Evolutionary conservation across 1,140 invertebrate genomes (phyloP), one percentile per base, ranked within the genome.

Genomic region (Lepidotrigona ventralis): DNA sequence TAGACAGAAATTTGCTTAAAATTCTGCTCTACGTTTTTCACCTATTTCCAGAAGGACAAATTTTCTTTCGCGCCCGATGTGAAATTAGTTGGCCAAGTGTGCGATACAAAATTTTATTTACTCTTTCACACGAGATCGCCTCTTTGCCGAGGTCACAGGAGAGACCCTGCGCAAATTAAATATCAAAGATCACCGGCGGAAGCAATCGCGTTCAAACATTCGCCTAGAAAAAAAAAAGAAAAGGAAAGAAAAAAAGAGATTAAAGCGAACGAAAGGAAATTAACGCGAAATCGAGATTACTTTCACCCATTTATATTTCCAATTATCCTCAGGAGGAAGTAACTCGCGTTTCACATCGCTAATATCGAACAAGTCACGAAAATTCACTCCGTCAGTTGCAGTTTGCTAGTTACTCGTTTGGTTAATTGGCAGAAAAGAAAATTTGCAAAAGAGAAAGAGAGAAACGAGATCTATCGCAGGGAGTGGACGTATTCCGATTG

Each of bases 201-300:
- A 60, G 58, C 3, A 5, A 60, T 12, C 23, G 58, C 58, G 58
- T 23, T 46, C 39, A 46, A 46, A 46, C 39, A 6, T 8, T 46
- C 39, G 6, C 39, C 39, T 6, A 19, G 17, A 54, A 54, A 19
- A 54, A 17, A 17, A 21, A 56, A 56, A 56, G 17, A 56, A 56
- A 21, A 56, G 6, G 19, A 21, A 56, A 56, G 2, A 56, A 56
- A 19, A 17, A 54, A 3, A 19, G 8, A 54, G 5, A 29, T 46
- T 54, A 39, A 70, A 46, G 8, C 15, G 11, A 39, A n/a, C n/a
- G 17, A 23, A 33, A 51, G 29, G 8, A n/a, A 56, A 79, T 79
- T 46, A 26, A 26, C 29, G 53, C n/a, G 21, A 39, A 56, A 58
- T 70, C 77, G 33, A 39, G 77, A 79, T 79, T 69, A 70, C 77